phyloP scores from a whole-genome alignment of 2,113 vertebrate species.

The Oncorhynchus tshawytscha region DNA sequence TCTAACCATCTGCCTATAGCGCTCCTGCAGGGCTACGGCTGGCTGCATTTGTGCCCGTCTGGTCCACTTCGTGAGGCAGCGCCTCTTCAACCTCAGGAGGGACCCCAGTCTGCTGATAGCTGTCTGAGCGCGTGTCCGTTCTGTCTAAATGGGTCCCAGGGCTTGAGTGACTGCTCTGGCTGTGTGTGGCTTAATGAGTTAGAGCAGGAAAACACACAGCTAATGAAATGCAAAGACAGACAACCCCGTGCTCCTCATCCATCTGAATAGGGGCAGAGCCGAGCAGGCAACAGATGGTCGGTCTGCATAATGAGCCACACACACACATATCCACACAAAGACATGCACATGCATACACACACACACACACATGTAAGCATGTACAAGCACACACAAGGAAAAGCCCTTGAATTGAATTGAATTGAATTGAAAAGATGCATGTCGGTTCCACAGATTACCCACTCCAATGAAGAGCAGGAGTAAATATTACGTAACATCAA shows the following conservation, averaged over 20 bases:
- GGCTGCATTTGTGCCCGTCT: not conserved
- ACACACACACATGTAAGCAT: not conserved
- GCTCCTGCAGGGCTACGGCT: not conserved
- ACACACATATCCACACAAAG: not conserved
- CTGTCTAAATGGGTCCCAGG: not conserved
- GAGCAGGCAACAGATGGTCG: conserved; percentile 64
- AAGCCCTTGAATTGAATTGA: too few relatives aligned
- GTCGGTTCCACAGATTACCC: not conserved
- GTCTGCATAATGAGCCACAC: conserved; percentile 52
- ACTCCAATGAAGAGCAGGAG: not conserved
- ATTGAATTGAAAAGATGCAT: too few relatives aligned
- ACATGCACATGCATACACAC: not conserved
- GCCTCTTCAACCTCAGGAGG: too few relatives aligned
- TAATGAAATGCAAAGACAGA: conserved; percentile 47
- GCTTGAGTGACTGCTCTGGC: not conserved
- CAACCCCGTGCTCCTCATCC: conserved; percentile 40
- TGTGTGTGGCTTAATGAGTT: conserved; percentile 14
- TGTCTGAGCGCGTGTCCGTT: not conserved
- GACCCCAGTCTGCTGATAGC: not conserved
- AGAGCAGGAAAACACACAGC: conserved; percentile 37
- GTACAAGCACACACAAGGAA: not conserved
- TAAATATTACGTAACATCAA: not conserved
- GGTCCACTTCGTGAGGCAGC: too few relatives aligned
- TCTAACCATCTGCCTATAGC: not conserved
- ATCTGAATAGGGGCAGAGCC: conserved; percentile 36